Evolutionary conservation across 2,888 invertebrate species (phyloP), one percentile per base, ranked within the genome.

Genomic region (Palloptera scutellata): DNA sequence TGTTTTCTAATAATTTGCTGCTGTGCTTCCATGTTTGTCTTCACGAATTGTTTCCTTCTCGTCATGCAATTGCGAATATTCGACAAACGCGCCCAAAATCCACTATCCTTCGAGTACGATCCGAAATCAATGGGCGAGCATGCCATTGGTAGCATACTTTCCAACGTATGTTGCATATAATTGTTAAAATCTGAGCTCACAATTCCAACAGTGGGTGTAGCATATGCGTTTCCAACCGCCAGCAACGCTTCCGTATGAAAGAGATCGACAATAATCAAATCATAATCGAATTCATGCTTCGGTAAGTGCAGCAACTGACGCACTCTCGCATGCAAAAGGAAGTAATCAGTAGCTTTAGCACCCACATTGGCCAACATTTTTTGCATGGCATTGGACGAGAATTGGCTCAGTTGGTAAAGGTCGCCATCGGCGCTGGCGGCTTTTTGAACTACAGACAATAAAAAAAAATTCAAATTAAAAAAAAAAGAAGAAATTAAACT

Each of bases 31-130:
- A 81, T 75, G 67, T 83, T 80, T 20, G 79, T 78, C n/a, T 74
- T 76, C 45, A 76, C 72, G 45, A 83, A 77, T 58, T 77, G 78
- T 12, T 79, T 76, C 4, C 84, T 76, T 4, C 84, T 77, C 6
- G 78, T 73, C 13, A 83, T 67, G 13, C 82, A 80, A 1, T 79
- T 70, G 1, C 86, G 84, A 0, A 87, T 81, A 73, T 88, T 89
- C 19, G 85, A 79, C 8, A 89, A 67, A 72, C 90, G 81, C 61
- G 85, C 83, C 71, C 80, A 81, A 73, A 90, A 89, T 40, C 86
- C 87, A 74, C 86, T 83, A 57, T 86, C 85, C 1, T 86, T 78
- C 0, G 70, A 52, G 58, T 79, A 84, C 1, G 76, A 74, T 17
- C 84, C 76, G 64, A 84, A 84, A 61, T 85, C 77, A 51, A 87